Evolutionary conservation across 2,113 vertebrate genomes (phyloP), one percentile per base, ranked within the genome.

Genomic region (Macrotus californicus): DNA sequence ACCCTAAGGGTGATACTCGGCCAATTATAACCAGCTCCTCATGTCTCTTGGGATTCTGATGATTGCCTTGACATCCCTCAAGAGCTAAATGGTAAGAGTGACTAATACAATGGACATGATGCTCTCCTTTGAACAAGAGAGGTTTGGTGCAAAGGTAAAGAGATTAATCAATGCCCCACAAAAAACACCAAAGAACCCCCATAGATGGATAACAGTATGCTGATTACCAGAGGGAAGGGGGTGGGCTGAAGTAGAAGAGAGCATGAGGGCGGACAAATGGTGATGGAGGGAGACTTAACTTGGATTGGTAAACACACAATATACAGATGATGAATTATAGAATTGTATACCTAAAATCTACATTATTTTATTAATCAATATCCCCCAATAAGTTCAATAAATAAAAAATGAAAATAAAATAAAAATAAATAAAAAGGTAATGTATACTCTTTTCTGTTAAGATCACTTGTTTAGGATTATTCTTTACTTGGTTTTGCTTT

Each of bases 71-170:
- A 91, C 10, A 76, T 3, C 4, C 10, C 4, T 84, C 15, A 34
- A 0, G 1, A 64, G 1, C 36, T 41, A 41, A 7, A n/a, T 1
- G 18, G 3, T 31, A 29, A 24, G 7, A 5, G 4, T 24, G 46
- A 41, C 48, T 87, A 10, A 43, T 5, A 56, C 24, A 50, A 22
- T 34, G 31, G 6, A 9, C 11, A 43, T 4, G 6, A 59, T 41
- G 3, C 13, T 87, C 6, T 10, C 14, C 5, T 92, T 41, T 15
- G 7, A 77, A 4, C n/a, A n/a, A n/a, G n/a, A n/a, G 29, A 15
- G 29, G 5, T 26, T 64, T 12, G 29, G 29, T 64, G 29, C 26
- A 64, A 64, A 64, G 61, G 61, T 64, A 26, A 64, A 64, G 4
- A 29, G 61, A 64, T 64, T 31, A 64, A 64, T 29, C 61, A 64